These are phyloP conservation scores for Xerus rutilus DNA, from an alignment of 2,797 vertebrate species.

Conservation along the genomic window DNA sequence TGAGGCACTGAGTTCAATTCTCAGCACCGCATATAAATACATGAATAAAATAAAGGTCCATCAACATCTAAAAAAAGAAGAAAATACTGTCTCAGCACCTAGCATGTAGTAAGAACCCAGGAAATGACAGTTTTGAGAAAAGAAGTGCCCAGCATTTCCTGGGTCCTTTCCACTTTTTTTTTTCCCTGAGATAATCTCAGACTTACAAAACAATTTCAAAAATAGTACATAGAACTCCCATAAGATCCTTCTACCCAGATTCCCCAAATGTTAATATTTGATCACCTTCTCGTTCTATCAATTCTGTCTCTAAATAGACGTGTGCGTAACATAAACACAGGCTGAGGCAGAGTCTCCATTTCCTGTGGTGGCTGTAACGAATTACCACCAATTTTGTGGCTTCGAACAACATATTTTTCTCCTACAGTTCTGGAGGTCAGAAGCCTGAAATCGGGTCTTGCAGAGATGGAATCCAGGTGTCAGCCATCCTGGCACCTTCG, in stretches of 20 bases:
- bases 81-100: too few species aligned
- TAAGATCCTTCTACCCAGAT: not conserved
- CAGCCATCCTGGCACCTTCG: not conserved
- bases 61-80: too few species aligned
- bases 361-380: not conserved
- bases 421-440: not conserved
- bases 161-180: not conserved
- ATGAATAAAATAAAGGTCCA: too few species aligned
- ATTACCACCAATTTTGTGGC: not conserved
- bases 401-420: not conserved
- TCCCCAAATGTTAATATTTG: not conserved
- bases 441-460: not conserved
- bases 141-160: not conserved
- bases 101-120: not conserved
- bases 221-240: not conserved
- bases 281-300: not conserved
- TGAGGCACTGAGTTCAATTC: too few species aligned
- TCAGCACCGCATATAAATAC: too few species aligned
- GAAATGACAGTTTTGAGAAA: not conserved
- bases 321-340: accelerated
- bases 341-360: not conserved
- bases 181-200: not conserved
- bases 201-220: not conserved
- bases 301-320: not conserved
- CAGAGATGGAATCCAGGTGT: not conserved